These are phyloP conservation scores for Heliocidaris tuberculata DNA, from an alignment of 35 echinoderm and acorn worm genomes.

Conservation along the genomic window DNA sequence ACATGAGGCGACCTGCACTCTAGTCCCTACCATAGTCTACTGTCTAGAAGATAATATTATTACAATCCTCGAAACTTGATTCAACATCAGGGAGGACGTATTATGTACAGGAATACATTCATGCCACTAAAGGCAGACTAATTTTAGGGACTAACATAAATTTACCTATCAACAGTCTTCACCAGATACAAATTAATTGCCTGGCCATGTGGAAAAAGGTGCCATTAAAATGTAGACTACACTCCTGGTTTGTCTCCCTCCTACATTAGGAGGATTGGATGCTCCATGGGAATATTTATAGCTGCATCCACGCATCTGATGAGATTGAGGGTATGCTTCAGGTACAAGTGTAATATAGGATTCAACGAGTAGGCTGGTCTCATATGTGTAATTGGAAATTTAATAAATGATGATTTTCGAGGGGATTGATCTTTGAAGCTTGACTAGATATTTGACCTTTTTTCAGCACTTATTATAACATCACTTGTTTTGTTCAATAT, in stretches of 20 bases:
- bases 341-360: background rate
- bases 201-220: background rate
- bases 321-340: background rate
- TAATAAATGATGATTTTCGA: conserved; percentile 7
- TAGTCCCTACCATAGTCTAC: background rate
- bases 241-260: background rate
- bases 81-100: background rate
- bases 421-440: background rate
- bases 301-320: background rate
- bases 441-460: background rate
- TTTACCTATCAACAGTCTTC: background rate
- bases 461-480: background rate
- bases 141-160: background rate
- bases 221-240: background rate
- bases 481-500: too few species aligned
- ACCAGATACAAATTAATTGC: background rate
- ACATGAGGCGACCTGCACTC: background rate
- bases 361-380: background rate
- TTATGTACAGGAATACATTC: background rate
- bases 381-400: background rate
- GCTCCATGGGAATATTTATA: conserved; percentile 17
- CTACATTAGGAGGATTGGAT: background rate
- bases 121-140: background rate
- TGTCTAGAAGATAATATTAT: background rate
- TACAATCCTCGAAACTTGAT: background rate